These are phyloP conservation scores for Lycopodina hypogea DNA, from an alignment of 37 sponge, comb jelly and placozoan genomes.

Conservation along the genomic window DNA sequence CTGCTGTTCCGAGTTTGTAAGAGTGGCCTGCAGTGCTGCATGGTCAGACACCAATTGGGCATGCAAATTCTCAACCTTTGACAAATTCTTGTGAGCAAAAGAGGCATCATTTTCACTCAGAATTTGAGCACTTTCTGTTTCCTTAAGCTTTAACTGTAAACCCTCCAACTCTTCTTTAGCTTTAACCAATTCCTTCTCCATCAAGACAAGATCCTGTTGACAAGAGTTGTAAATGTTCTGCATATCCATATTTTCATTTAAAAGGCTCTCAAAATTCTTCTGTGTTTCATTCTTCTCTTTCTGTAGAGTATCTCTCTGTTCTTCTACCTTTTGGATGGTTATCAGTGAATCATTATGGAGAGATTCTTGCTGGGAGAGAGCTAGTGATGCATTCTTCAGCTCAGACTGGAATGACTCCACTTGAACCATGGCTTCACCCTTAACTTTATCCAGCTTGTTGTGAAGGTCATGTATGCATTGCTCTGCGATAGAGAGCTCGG, in stretches of 20 bases:
- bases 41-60: conserved; percentile 41
- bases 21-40: conserved; percentile 31
- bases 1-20: conserved; percentile 39
- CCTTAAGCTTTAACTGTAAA: conserved; percentile 25
- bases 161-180: neutral
- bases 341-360: conserved; percentile 13
- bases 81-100: neutral
- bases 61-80: conserved; percentile 20
- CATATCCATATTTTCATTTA: conserved; percentile 34
- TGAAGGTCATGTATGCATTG: conserved; percentile 37
- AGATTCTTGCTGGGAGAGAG: conserved; percentile 17
- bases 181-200: conserved; percentile 13
- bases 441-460: conserved; percentile 45
- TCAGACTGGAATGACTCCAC: conserved; percentile 30
- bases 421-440: conserved; percentile 36
- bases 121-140: conserved; percentile 17
- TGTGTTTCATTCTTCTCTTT: conserved; percentile 23
- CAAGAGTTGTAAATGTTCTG: conserved; percentile 12
- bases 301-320: conserved; percentile 29
- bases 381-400: conserved; percentile 21
- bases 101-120: conserved; percentile 2
- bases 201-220: conserved; percentile 4
- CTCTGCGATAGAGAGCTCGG: conserved; percentile 41
- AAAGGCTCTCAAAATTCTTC: conserved; percentile 24
- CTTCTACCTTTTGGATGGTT: conserved; percentile 36